These are phyloP conservation scores for Trichechus manatus DNA, from an alignment of 2,113 vertebrate genomes.

Conservation along the genomic window DNA sequence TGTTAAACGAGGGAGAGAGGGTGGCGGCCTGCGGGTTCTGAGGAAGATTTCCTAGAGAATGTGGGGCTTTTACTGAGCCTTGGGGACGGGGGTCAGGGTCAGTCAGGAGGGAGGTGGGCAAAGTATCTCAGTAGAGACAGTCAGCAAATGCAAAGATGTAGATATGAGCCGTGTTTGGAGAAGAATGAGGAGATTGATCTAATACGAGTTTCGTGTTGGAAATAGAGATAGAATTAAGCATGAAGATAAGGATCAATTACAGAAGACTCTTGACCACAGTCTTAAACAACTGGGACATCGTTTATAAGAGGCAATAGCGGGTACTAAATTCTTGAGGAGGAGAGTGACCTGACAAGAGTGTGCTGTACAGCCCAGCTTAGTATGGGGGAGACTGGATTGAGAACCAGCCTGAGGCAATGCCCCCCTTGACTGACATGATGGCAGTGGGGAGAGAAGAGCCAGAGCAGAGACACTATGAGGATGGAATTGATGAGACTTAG, in stretches of 20 bases:
- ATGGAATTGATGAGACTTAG: neutral
- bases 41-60: neutral
- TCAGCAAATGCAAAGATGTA: neutral
- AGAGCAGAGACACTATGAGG: neutral
- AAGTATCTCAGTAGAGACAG: neutral
- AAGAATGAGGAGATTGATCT: neutral
- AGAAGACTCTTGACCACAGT: neutral
- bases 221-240: constrained; percentile 13
- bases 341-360: neutral
- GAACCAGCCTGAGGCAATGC: neutral
- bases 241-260: neutral
- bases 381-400: neutral
- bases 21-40: neutral
- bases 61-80: neutral
- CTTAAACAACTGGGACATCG: neutral
- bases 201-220: neutral
- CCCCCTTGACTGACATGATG: neutral
- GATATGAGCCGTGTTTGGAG: neutral
- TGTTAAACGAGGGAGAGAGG: neutral
- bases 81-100: neutral
- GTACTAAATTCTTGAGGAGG: neutral
- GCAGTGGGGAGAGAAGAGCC: neutral
- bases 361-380: neutral
- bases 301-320: neutral
- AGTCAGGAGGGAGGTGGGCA: neutral